These are phyloP conservation scores for Paracanthobrama guichenoti DNA, from an alignment of 2,113 vertebrate genomes.

Conservation along the genomic window DNA sequence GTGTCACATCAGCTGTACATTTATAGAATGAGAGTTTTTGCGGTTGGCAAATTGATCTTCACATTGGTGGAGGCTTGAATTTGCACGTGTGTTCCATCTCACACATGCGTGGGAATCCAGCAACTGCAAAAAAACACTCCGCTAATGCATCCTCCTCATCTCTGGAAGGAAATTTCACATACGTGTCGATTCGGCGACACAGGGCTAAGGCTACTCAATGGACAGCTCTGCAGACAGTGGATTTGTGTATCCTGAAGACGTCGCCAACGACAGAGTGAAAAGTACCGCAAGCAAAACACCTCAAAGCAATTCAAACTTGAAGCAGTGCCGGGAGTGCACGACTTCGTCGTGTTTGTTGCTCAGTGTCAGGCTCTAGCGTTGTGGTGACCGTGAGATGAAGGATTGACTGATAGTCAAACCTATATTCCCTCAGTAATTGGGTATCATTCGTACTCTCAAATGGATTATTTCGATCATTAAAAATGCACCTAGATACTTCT, in stretches of 20 bases:
- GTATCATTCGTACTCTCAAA: neutral
- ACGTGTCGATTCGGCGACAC: neutral
- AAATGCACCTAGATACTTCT: neutral
- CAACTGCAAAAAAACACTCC: too few relatives aligned
- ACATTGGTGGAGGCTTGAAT: too few relatives aligned
- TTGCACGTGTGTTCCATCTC: too few relatives aligned
- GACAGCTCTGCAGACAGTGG: neutral
- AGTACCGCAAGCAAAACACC: neutral
- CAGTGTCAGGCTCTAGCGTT: neutral
- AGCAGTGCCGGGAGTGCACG: neutral
- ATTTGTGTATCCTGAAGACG: neutral
- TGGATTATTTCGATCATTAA: neutral
- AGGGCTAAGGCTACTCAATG: neutral
- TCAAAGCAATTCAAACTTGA: neutral
- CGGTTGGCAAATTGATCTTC: too few relatives aligned
- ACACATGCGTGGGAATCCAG: too few relatives aligned
- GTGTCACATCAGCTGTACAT: too few relatives aligned
- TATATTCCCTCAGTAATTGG: neutral
- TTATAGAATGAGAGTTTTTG: too few relatives aligned
- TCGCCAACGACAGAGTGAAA: neutral
- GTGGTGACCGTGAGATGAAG: neutral
- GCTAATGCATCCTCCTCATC: too few relatives aligned
- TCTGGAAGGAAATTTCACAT: neutral
- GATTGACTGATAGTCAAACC: neutral
- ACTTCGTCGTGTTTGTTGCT: neutral